Conservation (phyloP, 2,113 vertebrate species). For the Theropithecus gelada region DNA sequence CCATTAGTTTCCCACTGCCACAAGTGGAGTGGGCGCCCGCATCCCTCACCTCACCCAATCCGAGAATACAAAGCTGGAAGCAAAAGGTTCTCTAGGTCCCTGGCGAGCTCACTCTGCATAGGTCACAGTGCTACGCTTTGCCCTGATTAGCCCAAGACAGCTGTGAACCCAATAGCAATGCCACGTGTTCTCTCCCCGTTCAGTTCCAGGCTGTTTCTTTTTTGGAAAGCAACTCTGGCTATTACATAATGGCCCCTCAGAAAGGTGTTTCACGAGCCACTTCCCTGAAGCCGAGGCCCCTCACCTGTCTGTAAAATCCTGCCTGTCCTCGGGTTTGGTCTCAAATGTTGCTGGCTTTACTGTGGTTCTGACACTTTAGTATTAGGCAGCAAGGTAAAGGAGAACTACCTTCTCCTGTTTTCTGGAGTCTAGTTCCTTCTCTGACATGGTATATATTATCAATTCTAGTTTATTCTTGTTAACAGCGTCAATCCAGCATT, state of each 20-base stretch:
- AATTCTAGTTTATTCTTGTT: not conserved
- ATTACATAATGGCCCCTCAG: conserved; percentile 46
- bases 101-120: not conserved
- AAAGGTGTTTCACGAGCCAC: not conserved
- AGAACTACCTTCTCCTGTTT: not conserved
- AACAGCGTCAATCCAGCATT: not conserved
- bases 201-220: not conserved
- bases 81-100: not conserved
- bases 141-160: conserved; percentile 35
- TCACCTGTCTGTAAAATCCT: not conserved
- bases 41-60: not conserved
- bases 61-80: not conserved
- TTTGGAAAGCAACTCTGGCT: not conserved
- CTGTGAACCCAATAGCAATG: not conserved
- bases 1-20: not conserved
- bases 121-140: not conserved
- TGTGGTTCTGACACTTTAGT: not conserved
- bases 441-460: not conserved
- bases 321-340: not conserved
- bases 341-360: not conserved
- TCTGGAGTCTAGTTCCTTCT: not conserved
- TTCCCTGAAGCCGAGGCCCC: not conserved
- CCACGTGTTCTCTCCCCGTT: not conserved
- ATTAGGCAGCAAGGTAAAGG: not conserved
- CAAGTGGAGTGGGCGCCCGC: not conserved